Percentiles rank a stretch among this genome's conserved stretches.
Conservation (phyloP, 2,797 vertebrate species). For the Enteromius unitaeniatus region DNA sequence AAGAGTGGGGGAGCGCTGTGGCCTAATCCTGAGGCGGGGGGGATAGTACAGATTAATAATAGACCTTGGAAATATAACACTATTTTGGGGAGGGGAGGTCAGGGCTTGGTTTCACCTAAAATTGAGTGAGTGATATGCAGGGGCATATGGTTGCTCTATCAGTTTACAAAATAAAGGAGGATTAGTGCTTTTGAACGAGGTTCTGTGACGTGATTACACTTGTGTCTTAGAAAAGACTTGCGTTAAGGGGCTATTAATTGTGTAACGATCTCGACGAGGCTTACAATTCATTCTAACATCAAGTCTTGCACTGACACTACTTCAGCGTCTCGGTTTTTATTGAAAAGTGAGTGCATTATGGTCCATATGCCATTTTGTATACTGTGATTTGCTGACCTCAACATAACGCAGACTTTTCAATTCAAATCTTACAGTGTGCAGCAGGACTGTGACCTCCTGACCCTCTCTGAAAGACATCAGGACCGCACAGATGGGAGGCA, state of each 20-base stretch:
- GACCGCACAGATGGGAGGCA: conserved; percentile 29
- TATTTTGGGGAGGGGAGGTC: conserved; percentile 59
- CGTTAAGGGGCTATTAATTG: conserved; percentile 38
- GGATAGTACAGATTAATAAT: conserved; percentile 62
- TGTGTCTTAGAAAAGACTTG: conserved; percentile 51
- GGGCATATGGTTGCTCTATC: conserved; percentile 65
- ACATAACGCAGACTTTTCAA: conserved; percentile 12
- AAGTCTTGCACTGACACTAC: background rate
- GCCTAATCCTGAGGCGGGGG: conserved; percentile 53
- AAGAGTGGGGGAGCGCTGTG: conserved; percentile 47
- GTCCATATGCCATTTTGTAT: background rate
- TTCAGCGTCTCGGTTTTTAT: background rate
- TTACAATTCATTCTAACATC: background rate
- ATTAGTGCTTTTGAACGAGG: conserved; percentile 54
- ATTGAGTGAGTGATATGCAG: conserved; percentile 60
- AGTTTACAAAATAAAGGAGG: conserved; percentile 60
- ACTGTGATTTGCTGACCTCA: conserved; percentile 19
- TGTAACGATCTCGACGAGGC: conserved; percentile 6
- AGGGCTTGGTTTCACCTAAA: conserved; percentile 58
- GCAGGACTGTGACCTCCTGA: conserved; percentile 30
- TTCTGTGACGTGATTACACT: conserved; percentile 54
- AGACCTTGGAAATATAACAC: conserved; percentile 62
- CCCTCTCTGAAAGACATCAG: conserved; percentile 34
- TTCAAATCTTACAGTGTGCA: conserved; percentile 2
- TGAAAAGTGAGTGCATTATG: background rate